Conservation (phyloP, 2,888 invertebrate genomes). For the Rhagophthalmus giganteus region DNA sequence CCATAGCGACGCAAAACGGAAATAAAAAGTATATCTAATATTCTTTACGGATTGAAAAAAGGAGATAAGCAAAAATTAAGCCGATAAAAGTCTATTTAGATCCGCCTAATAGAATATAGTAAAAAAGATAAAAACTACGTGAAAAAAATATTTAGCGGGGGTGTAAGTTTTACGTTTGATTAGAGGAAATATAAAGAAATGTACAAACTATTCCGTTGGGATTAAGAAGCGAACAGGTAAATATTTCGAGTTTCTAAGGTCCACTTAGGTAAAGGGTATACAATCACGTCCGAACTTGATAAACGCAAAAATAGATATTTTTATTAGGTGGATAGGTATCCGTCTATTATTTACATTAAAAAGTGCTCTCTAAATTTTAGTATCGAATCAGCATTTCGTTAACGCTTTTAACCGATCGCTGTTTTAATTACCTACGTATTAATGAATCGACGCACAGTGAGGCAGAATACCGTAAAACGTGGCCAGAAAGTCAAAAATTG, state of each 20-base stretch:
- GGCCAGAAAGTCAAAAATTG: no score
- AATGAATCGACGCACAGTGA: no score
- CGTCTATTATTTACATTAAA: no score
- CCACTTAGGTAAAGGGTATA: no score
- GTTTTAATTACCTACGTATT: no score
- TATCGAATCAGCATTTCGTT: no score
- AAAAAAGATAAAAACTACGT: neutral
- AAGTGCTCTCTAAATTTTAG: no score
- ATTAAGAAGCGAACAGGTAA: neutral
- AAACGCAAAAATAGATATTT: no score
- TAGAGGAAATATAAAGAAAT: neutral
- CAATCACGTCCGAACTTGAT: no score
- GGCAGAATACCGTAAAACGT: no score
- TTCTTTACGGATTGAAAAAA: conserved; percentile 23
- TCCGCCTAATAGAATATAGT: neutral
- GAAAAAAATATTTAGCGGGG: neutral
- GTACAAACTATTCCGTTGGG: neutral
- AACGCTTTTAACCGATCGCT: no score
- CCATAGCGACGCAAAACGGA: conserved; percentile 24
- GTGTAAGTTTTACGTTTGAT: neutral
- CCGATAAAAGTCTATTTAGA: neutral
- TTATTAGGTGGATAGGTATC: no score
- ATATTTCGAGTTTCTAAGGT: neutral
- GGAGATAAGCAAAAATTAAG: conserved; percentile 20
- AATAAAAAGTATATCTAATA: conserved; percentile 30